Evolutionary conservation across 2,888 invertebrate genomes (phyloP).

Genomic region (Neuroscelio doddi): DNA sequence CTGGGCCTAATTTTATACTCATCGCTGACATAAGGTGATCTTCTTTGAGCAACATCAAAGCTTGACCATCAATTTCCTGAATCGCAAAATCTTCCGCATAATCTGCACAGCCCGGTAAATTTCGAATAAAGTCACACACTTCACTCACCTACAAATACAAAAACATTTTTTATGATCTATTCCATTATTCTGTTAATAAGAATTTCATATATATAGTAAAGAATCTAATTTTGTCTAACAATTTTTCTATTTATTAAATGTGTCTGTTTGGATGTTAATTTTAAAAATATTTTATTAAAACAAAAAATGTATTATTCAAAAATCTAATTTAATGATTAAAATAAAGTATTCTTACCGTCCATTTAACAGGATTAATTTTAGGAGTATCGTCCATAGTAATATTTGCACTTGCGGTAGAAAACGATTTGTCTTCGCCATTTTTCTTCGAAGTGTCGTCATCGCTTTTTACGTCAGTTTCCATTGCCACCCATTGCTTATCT

Average conservation of each 20-base stretch:
- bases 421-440: slow-evolving; percentile 71
- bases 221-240: not conserved
- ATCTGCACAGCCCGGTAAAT: slow-evolving; percentile 90
- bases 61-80: slow-evolving; percentile 97
- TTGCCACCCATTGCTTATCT: slow-evolving; percentile 68
- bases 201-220: too few species aligned
- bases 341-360: slow-evolving; percentile 74
- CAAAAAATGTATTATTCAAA: too few species aligned
- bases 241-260: not conserved
- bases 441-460: slow-evolving; percentile 62
- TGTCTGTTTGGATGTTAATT: too few species aligned
- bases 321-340: not conserved
- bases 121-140: slow-evolving; percentile 91
- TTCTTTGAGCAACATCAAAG: slow-evolving; percentile 90
- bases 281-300: too few species aligned
- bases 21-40: slow-evolving; percentile 96
- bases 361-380: slow-evolving; percentile 78
- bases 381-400: slow-evolving; percentile 66
- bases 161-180: too few species aligned
- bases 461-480: slow-evolving; percentile 64
- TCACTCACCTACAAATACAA: slow-evolving; percentile 82
- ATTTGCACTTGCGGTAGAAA: slow-evolving; percentile 52
- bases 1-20: slow-evolving; percentile 96
- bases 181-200: too few species aligned
- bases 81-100: slow-evolving; percentile 96